A percentile compares a stretch with the other conserved stretches of the same genome.
phyloP scores from a whole-genome alignment of 1,140 invertebrate species.

The Nylanderia fulva region DNA sequence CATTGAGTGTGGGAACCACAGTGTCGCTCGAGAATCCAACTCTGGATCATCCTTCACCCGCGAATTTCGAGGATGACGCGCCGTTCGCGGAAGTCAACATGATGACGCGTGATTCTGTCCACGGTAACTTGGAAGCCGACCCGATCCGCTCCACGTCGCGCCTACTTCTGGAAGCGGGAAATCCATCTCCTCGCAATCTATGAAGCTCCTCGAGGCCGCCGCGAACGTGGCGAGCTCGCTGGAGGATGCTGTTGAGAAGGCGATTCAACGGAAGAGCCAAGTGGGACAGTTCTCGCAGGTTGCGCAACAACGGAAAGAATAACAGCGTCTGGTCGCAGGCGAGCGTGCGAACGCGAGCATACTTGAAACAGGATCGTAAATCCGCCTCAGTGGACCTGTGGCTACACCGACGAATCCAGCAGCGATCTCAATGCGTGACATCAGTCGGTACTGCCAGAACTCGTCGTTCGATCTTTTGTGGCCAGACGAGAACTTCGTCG shows the following conservation, averaged over 20 bases:
- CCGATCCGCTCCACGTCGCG: not conserved
- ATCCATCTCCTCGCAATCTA: slow-evolving; percentile 76
- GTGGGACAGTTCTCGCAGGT: slow-evolving; percentile 27
- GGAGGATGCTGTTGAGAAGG: slow-evolving; percentile 89
- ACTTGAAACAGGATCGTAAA: slow-evolving; percentile 88
- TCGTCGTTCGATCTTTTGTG: slow-evolving; percentile 45
- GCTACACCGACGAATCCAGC: slow-evolving; percentile 91
- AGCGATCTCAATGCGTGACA: slow-evolving; percentile 91
- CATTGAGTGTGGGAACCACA: not conserved
- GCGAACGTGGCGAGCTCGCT: slow-evolving; percentile 89
- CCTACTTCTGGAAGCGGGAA: slow-evolving; percentile 19
- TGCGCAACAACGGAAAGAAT: slow-evolving; percentile 23
- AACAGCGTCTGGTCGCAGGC: slow-evolving; percentile 23
- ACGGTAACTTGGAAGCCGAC: not conserved
- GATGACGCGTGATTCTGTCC: not conserved
- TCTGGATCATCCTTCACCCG: not conserved
- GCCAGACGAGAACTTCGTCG: slow-evolving; percentile 17
- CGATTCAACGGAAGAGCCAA: slow-evolving; percentile 78
- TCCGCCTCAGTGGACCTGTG: slow-evolving; percentile 87
- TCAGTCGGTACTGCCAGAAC: slow-evolving; percentile 88
- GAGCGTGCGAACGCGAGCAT: slow-evolving; percentile 80
- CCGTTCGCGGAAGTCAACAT: not conserved
- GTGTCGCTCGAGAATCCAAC: slow-evolving; percentile 7
- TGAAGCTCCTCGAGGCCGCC: slow-evolving; percentile 88
- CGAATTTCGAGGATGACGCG: not conserved